A percentile compares a stretch with the other conserved stretches of the same genome.
Conservation (phyloP, 2,113 vertebrate species). For the Cryptotis parvus region DNA sequence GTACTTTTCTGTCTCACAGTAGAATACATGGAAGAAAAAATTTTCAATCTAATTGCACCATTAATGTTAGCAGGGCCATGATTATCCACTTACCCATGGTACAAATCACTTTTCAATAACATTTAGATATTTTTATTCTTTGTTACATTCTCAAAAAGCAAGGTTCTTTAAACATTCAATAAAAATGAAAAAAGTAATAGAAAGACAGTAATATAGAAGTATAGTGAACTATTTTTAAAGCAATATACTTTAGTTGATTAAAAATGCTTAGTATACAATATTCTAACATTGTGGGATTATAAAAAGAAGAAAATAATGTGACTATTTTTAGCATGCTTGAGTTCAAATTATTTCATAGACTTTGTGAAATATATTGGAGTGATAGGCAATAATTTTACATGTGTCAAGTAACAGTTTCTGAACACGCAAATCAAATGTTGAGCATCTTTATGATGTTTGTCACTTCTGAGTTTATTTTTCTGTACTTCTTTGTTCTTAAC, state of each 20-base stretch:
- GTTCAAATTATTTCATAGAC: neutral
- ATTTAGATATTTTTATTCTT: neutral
- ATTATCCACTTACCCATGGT: neutral
- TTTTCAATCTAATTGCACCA: neutral
- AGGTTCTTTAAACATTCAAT: constrained; percentile 12
- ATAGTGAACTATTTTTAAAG: neutral
- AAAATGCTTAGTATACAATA: neutral
- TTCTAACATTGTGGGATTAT: neutral
- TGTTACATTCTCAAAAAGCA: neutral
- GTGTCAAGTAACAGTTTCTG: neutral
- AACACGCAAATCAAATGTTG: neutral
- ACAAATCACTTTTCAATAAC: neutral
- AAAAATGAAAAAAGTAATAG: neutral
- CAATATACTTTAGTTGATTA: neutral
- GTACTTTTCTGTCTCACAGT: neutral
- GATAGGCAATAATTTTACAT: neutral
- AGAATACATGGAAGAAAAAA: neutral
- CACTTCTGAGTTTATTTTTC: neutral
- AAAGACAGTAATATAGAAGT: neutral
- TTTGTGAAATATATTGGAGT: neutral
- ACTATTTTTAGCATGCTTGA: neutral
- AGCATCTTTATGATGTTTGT: neutral
- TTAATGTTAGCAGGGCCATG: neutral
- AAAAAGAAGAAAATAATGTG: neutral
- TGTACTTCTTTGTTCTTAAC: neutral